phyloP scores from a whole-genome alignment of 2,888 invertebrate species.

The Dasysyrphus tricinctus region DNA sequence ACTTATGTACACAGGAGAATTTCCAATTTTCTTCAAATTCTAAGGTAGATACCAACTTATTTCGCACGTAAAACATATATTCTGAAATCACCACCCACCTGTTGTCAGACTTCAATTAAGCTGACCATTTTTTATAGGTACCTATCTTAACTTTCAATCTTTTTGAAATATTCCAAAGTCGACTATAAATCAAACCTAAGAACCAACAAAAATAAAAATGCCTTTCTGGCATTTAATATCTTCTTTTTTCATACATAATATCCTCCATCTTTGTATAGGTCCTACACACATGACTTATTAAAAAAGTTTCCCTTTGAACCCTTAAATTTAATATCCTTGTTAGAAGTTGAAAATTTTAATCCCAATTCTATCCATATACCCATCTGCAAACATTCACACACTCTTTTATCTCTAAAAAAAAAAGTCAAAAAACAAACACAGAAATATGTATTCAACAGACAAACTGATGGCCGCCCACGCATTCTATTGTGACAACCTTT shows the following conservation, averaged over 20 bases:
- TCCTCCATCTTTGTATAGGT: neutral
- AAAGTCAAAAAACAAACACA: slow-evolving; percentile 66
- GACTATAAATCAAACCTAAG: slow-evolving; percentile 2
- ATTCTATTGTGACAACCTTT: slow-evolving; percentile 60
- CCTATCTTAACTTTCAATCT: neutral
- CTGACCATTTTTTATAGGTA: neutral
- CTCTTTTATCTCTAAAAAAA: neutral
- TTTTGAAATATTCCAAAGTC: neutral
- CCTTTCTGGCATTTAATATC: slow-evolving; percentile 26
- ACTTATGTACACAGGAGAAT: no score
- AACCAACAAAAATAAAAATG: neutral
- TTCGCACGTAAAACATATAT: neutral
- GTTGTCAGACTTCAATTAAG: slow-evolving; percentile 19
- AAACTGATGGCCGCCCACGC: slow-evolving; percentile 54
- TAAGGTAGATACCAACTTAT: no score
- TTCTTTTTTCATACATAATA: neutral
- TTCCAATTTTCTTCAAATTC: no score
- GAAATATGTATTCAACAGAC: neutral
- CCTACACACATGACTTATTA: slow-evolving; percentile 44
- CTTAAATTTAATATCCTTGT: slow-evolving; percentile 47
- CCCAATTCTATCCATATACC: slow-evolving; percentile 39
- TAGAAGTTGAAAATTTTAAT: slow-evolving; percentile 44
- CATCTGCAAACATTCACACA: slow-evolving; percentile 72
- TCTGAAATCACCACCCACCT: neutral
- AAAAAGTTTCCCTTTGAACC: slow-evolving; percentile 70